phyloP scores from a whole-genome alignment of 2,797 vertebrate species.

The Nannoperca australis region DNA sequence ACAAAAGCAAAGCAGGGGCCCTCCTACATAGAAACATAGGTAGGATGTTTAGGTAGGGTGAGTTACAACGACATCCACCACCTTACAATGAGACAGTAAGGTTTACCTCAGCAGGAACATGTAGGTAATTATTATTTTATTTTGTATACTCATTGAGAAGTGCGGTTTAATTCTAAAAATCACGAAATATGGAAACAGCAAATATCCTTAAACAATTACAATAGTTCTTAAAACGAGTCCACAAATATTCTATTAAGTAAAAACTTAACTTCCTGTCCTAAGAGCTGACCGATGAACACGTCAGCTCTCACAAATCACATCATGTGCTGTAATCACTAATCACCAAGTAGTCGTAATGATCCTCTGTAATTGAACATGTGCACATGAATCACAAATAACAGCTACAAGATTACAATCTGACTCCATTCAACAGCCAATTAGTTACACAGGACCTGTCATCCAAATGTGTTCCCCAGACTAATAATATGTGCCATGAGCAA shows the following conservation, averaged over 20 bases:
- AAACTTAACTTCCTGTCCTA: neutral
- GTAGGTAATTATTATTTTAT: neutral
- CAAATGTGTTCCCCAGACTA: slow-evolving; percentile 23
- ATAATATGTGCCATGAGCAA: slow-evolving; percentile 41
- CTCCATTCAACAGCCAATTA: slow-evolving; percentile 61
- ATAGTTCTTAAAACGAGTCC: neutral
- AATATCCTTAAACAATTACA: neutral
- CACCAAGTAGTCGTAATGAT: slow-evolving; percentile 47
- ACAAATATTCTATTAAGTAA: neutral
- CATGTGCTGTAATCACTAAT: slow-evolving; percentile 44
- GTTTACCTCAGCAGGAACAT: neutral
- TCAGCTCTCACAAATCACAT: slow-evolving; percentile 40
- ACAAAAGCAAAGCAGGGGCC: slow-evolving; percentile 3
- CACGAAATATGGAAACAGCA: neutral
- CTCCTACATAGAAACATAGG: neutral
- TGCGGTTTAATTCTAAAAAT: neutral
- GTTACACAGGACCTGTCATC: slow-evolving; percentile 44
- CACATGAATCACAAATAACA: slow-evolving; percentile 57
- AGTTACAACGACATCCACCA: neutral
- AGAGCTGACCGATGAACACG: slow-evolving; percentile 9
- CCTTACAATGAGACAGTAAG: neutral
- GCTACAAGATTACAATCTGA: slow-evolving; percentile 44
- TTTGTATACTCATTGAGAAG: neutral
- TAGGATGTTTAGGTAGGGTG: too few relatives aligned
- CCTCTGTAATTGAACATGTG: slow-evolving; percentile 56